Evolutionary conservation across 2,888 invertebrate species (phyloP).

Genomic region (Hemicrepidius hirtus): DNA sequence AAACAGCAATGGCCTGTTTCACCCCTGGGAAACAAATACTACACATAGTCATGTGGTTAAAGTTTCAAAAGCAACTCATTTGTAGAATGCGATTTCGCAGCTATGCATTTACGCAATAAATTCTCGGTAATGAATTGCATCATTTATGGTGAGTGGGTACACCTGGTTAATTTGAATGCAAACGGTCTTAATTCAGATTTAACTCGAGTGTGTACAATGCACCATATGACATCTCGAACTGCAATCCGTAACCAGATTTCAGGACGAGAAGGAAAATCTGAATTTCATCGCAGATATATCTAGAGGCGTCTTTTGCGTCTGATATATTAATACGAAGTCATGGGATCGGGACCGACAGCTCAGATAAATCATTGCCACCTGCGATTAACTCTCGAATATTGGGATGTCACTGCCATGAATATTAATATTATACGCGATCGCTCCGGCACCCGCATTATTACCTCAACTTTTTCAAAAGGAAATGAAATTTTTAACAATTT

Average conservation of each 20-base stretch:
- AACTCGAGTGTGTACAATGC: slow-evolving; percentile 45
- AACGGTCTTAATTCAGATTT: slow-evolving; percentile 53
- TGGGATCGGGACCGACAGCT: slow-evolving; percentile 63
- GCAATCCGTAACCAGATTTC: slow-evolving; percentile 39
- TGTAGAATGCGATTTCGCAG: slow-evolving; percentile 16
- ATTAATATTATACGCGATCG: slow-evolving; percentile 64
- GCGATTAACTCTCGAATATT: slow-evolving; percentile 69
- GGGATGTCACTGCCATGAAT: slow-evolving; percentile 68
- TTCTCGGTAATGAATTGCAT: slow-evolving; percentile 37
- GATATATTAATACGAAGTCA: slow-evolving; percentile 67
- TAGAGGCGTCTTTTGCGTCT: slow-evolving; percentile 59
- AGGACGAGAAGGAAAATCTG: slow-evolving; percentile 50
- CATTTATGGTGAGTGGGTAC: slow-evolving; percentile 42
- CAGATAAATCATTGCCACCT: slow-evolving; percentile 68
- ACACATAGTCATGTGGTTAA: neutral
- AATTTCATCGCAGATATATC: slow-evolving; percentile 58
- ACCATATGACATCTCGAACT: slow-evolving; percentile 44
- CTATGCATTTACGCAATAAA: slow-evolving; percentile 37
- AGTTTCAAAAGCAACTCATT: slow-evolving; percentile 29
- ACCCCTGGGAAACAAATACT: slow-evolving; percentile 17
- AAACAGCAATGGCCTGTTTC: slow-evolving; percentile 1
- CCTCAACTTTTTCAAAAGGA: slow-evolving; percentile 46
- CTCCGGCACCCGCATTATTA: slow-evolving; percentile 50
- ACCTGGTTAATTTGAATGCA: slow-evolving; percentile 53
- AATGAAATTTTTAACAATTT: slow-evolving; percentile 44